phyloP scores from a whole-genome alignment of 2,888 invertebrate species.

The Harpalus rubripes region DNA sequence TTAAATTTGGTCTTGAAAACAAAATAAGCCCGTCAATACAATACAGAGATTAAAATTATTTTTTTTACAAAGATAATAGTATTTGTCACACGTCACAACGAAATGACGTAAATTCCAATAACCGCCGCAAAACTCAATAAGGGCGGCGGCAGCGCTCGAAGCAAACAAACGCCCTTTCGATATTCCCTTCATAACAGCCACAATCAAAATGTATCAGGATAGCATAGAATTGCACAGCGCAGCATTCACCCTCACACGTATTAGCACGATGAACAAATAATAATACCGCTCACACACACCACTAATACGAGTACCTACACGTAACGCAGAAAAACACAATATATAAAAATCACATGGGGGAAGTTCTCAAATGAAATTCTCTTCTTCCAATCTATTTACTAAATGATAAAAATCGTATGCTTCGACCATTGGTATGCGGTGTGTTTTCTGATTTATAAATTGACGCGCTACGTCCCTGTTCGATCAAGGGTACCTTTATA shows the following conservation, averaged over 20 bases:
- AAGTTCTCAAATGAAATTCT: not conserved
- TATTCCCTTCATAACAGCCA: not conserved
- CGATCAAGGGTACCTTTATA: too few species aligned
- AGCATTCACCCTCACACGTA: not conserved
- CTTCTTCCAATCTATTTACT: not conserved
- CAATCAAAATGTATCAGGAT: conserved; percentile 2
- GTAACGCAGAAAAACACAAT: not conserved
- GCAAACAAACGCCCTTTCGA: conserved; percentile 4
- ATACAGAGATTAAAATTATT: conserved; percentile 31
- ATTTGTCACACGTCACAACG: conserved; percentile 55
- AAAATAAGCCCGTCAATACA: conserved; percentile 27
- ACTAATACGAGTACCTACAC: not conserved
- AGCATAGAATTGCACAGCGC: not conserved
- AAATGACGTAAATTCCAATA: conserved; percentile 38
- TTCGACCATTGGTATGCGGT: too few species aligned
- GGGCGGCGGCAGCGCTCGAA: not conserved
- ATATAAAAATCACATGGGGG: not conserved
- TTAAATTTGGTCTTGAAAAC: not conserved
- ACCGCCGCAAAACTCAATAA: not conserved
- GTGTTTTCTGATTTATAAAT: too few species aligned
- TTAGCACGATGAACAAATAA: not conserved
- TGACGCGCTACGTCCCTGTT: too few species aligned
- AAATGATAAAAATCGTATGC: not conserved
- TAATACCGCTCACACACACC: not conserved
- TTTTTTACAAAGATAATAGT: conserved; percentile 42